Evolutionary conservation across 2,797 vertebrate species (phyloP).

Genomic region (Pangasius mekongensis): DNA sequence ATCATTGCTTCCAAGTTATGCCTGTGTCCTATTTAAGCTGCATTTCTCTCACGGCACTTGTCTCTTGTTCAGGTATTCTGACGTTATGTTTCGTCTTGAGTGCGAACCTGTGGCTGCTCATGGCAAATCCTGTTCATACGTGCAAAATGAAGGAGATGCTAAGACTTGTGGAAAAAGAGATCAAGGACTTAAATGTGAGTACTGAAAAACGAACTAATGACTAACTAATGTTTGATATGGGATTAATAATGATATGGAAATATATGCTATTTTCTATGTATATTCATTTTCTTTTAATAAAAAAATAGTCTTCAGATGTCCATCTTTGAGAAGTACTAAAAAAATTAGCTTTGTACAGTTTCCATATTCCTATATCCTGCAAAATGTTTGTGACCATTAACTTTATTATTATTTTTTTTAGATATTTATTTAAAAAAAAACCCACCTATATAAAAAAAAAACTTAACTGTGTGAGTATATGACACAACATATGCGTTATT

Average conservation of each 20-base stretch:
- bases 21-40: neutral
- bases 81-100: neutral
- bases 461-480: neutral
- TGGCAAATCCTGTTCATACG: neutral
- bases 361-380: neutral
- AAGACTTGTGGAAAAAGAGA: fast-evolving
- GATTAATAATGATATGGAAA: too few relatives aligned
- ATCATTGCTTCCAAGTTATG: neutral
- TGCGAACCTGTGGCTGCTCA: neutral
- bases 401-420: too few relatives aligned
- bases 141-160: neutral
- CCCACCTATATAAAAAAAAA: neutral
- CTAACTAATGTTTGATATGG: too few relatives aligned
- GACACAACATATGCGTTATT: too few relatives aligned
- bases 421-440: too few relatives aligned
- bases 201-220: neutral
- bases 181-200: conserved; percentile 3
- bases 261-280: too few relatives aligned
- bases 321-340: too few relatives aligned
- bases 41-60: neutral
- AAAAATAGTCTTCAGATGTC: too few relatives aligned
- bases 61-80: neutral
- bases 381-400: neutral
- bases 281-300: too few relatives aligned
- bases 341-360: too few relatives aligned